phyloP scores from a whole-genome alignment of 2,113 vertebrate genomes.

The Trinectes maculatus region DNA sequence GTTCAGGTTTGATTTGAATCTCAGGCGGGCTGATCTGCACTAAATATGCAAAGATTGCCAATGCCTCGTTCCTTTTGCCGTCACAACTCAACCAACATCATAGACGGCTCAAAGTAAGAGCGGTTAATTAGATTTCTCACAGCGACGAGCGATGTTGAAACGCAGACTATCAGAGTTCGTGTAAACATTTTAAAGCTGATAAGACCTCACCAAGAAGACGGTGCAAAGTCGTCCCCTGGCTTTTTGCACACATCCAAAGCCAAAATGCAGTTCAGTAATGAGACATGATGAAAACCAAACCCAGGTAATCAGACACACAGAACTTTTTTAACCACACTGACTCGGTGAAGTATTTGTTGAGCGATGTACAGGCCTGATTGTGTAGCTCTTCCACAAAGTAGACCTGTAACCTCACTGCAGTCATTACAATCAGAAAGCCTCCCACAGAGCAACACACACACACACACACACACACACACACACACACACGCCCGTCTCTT shows the following conservation, averaged over 20 bases:
- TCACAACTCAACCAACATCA: background rate
- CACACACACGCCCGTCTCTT: conserved; percentile 14
- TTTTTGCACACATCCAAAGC: background rate
- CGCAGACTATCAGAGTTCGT: background rate
- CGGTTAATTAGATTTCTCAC: background rate
- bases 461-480: conserved; percentile 24
- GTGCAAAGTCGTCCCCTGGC: background rate
- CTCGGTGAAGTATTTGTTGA: conserved; percentile 42
- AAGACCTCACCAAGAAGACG: background rate
- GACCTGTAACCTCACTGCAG: conserved; percentile 62
- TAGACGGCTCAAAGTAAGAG: background rate
- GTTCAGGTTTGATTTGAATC: too few relatives aligned
- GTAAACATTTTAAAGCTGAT: background rate
- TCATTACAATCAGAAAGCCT: conserved; percentile 60
- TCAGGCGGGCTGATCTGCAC: too few relatives aligned
- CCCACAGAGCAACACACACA: conserved; percentile 35
- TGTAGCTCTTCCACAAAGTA: conserved; percentile 54
- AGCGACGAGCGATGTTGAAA: background rate
- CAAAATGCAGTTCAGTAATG: background rate
- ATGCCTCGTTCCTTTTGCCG: background rate
- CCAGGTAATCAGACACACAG: background rate
- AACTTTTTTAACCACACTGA: conserved; percentile 48
- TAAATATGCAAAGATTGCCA: too few relatives aligned
- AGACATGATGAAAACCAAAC: conserved; percentile 22
- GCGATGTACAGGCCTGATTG: conserved; percentile 44